Conservation (phyloP, 2,113 vertebrate genomes). For the Uropsilus gracilis region DNA sequence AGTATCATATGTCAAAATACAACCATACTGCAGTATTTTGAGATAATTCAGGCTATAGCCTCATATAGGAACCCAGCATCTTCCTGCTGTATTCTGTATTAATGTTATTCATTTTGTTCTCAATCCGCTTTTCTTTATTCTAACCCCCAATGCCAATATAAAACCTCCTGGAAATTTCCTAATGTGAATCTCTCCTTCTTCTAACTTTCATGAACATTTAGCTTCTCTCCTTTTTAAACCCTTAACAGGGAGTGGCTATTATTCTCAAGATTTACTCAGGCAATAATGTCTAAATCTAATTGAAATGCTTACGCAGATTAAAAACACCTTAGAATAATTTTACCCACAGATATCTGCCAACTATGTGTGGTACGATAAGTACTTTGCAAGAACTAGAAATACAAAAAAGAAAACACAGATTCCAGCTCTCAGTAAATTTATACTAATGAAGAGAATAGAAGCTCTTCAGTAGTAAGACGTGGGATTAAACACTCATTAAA, state of each 20-base stretch:
- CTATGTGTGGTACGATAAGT: not conserved
- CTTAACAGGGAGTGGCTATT: not conserved
- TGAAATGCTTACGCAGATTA: not conserved
- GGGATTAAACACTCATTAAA: slow-evolving; percentile 27
- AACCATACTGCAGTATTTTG: too few species aligned
- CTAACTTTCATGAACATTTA: not conserved
- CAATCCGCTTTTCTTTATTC: not conserved
- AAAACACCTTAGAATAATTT: not conserved
- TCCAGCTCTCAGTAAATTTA: not conserved
- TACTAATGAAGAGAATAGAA: not conserved
- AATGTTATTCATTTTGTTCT: not conserved
- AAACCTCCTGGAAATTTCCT: not conserved
- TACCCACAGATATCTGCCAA: not conserved
- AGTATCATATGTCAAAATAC: not conserved
- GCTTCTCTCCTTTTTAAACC: not conserved
- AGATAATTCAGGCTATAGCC: not conserved
- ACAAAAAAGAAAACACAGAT: not conserved
- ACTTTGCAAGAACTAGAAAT: not conserved
- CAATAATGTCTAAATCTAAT: not conserved
- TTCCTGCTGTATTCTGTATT: not conserved
- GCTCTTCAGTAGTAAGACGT: not conserved
- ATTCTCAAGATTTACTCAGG: not conserved
- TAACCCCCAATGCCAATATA: fast-evolving
- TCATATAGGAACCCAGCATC: fast-evolving
- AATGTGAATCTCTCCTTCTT: not conserved